Evolutionary conservation across 2,113 vertebrate species (phyloP).

Genomic region (Triplophysa siluroides): DNA sequence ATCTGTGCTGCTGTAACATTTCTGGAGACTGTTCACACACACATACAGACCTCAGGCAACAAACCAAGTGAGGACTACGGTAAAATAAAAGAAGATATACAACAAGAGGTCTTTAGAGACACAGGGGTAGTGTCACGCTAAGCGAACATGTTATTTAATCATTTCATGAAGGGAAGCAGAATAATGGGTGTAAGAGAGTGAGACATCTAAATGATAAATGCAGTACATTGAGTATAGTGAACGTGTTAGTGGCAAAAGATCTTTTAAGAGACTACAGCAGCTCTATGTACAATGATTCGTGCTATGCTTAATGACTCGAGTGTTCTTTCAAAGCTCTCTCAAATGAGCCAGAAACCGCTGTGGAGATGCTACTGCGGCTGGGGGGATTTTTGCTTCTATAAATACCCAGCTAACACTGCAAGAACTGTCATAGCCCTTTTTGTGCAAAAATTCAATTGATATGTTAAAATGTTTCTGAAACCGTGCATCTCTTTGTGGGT

Average conservation of each 20-base stretch:
- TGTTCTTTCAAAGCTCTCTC: conserved; percentile 17
- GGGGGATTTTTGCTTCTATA: background rate
- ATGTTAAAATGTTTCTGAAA: background rate
- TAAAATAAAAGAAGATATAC: background rate
- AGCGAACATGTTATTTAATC: conserved; percentile 66
- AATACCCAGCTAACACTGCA: background rate
- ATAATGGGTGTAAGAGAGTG: background rate
- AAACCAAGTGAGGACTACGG: background rate
- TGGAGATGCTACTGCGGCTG: conserved; percentile 12
- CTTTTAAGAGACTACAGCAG: background rate
- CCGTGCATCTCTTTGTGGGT: too few species aligned
- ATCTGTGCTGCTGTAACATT: conserved; percentile 23
- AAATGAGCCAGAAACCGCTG: conserved; percentile 34
- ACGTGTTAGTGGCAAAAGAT: background rate
- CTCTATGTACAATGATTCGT: background rate
- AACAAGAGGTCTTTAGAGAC: conserved; percentile 46
- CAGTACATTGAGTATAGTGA: background rate
- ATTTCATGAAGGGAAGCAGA: background rate
- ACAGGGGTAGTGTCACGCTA: conserved; percentile 49
- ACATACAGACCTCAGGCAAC: background rate
- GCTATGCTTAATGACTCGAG: conserved; percentile 21
- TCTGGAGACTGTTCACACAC: conserved; percentile 28
- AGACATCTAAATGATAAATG: conserved; percentile 4
- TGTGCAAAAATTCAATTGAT: background rate
- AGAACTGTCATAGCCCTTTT: background rate